Percentiles rank a stretch among this genome's conserved stretches.
Conservation (phyloP, 2,888 invertebrate species). For the Acutogordius australiensis region DNA sequence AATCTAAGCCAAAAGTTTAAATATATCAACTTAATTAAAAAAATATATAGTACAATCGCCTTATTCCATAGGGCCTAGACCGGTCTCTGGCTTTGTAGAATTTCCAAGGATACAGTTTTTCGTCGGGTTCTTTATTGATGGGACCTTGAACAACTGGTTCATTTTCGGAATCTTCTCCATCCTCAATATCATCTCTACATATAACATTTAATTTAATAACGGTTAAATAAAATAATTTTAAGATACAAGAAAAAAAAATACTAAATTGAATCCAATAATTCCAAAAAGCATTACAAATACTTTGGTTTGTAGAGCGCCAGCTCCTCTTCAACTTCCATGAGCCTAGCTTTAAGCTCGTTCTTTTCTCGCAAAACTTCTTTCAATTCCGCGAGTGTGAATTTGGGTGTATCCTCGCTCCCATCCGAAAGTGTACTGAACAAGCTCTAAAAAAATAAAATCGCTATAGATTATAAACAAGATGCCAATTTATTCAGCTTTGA, state of each 20-base stretch:
- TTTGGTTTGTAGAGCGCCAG: slow-evolving; percentile 40
- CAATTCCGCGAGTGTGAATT: slow-evolving; percentile 52
- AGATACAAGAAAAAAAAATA: no score
- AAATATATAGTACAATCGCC: slow-evolving; percentile 12
- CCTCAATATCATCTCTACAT: no score
- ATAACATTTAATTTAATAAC: no score
- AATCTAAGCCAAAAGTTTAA: no score
- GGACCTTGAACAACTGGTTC: slow-evolving; percentile 77
- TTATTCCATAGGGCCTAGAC: background rate
- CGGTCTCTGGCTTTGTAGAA: slow-evolving; percentile 14
- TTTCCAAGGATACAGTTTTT: slow-evolving; percentile 60
- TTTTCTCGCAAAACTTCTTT: slow-evolving; percentile 60
- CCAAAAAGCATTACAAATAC: no score
- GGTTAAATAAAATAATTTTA: no score
- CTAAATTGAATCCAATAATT: no score
- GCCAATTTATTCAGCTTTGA: no score
- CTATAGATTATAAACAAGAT: no score
- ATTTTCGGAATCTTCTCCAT: background rate
- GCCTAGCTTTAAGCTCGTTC: slow-evolving; percentile 63
- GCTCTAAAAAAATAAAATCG: no score
- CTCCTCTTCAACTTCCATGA: slow-evolving; percentile 73
- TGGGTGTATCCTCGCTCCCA: slow-evolving; percentile 32
- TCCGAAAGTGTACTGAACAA: background rate
- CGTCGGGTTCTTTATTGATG: slow-evolving; percentile 73
- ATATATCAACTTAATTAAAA: no score